phyloP scores from a whole-genome alignment of 23 tunicate genomes.

The Trididemnum miniatum region DNA sequence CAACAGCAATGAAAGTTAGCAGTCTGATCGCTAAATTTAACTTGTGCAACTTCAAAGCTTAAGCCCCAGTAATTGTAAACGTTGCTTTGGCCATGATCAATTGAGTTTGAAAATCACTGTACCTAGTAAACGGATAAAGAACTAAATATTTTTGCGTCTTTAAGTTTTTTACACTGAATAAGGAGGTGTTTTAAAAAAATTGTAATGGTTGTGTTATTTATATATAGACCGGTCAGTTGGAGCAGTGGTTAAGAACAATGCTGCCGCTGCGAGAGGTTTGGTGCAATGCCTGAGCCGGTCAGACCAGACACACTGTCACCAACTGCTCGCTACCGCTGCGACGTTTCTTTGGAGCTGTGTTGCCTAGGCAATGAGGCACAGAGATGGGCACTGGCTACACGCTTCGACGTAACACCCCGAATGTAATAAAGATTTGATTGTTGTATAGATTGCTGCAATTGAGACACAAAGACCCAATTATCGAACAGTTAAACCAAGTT shows the following conservation, averaged over 20 bases:
- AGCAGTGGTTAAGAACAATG: background rate
- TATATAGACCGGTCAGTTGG: background rate
- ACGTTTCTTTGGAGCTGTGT: background rate
- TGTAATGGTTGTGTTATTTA: no score
- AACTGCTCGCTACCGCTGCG: background rate
- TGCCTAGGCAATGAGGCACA: no score
- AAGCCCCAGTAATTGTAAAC: no score
- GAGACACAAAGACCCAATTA: conserved; percentile 9
- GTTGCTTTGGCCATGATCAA: no score
- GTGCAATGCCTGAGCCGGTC: background rate
- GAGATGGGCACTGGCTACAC: background rate
- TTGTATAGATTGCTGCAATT: background rate
- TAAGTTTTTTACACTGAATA: no score
- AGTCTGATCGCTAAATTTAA: no score
- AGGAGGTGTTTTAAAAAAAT: no score
- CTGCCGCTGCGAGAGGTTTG: background rate
- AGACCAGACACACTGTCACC: background rate
- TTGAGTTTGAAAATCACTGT: no score
- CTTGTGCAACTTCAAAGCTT: no score
- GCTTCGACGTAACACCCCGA: background rate
- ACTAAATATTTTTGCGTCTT: no score
- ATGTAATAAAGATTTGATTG: background rate
- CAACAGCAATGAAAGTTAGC: no score
- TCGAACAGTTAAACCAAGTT: background rate
- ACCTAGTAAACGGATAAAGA: no score